Evolutionary conservation across 2,113 vertebrate species (phyloP), one percentile per base, ranked within the genome.

Genomic region (Lota lota): DNA sequence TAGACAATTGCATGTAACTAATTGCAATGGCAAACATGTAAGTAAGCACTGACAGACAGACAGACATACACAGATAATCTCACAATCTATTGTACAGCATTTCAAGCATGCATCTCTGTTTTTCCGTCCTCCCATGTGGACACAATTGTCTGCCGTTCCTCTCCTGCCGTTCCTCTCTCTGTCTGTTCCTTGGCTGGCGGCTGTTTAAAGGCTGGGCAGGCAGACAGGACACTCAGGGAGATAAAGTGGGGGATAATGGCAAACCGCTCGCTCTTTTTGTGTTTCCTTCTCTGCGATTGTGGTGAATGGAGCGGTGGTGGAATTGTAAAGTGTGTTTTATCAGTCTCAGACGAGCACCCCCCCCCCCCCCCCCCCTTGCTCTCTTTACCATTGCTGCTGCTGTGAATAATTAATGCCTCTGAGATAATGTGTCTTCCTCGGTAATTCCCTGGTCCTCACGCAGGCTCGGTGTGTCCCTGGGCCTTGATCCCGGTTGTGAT

Each of bases 321-420:
- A 79, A 84, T 85, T 77, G 86, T 82, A 82, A 90, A 87, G 83
- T 69, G 74, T 85, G 79, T 86, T 87, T 85, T 88, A 47, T 90
- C 87, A 78, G 78, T 60, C 70, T 61, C 76, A 61, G 78, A 86
- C 81, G 72, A 75, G 57, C 62, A 50, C 66, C 77, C 71, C 65
- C 64, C 69, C 57, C 40, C 12, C 40, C 40, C 40, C 11, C 40
- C 7, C n/a, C n/a, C n/a, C n/a, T n/a, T n/a, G n/a, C 40, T 47
- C 40, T 47, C 40, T 47, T 14, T 47, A 14, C 40, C 12, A 14
- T 8, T 47, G 40, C 40, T 10, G 10, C 40, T 47, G 40, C 67
- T 69, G 70, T 86, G 82, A 89, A 92, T 92, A 89, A 90, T 91
- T 80, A 84, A 89, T 83, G 81, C 81, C 58, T 24, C 59, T 14